Percentiles rank a stretch among this genome's conserved stretches.
Conservation (phyloP, 1,140 invertebrate genomes). For the Zaprionus lachaisei region DNA sequence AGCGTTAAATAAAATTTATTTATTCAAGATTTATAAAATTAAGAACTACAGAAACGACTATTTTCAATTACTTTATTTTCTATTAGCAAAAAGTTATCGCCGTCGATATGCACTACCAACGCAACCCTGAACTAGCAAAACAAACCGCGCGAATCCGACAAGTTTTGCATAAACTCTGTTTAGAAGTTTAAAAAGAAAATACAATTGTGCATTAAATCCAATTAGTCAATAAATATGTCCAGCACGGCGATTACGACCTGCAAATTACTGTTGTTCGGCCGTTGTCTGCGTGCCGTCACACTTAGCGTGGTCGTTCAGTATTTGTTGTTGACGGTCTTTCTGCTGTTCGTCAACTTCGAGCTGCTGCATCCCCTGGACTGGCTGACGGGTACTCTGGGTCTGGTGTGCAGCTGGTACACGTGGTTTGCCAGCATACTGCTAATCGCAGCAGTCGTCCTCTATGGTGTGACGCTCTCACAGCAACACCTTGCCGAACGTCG, state of each 20-base stretch:
- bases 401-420: conserved; percentile 86
- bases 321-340: conserved; percentile 85
- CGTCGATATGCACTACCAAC: conserved; percentile 3
- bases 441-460: conserved; percentile 85
- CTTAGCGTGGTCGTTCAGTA: conserved; percentile 70
- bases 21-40: background rate
- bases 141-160: conserved; percentile 38
- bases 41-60: background rate
- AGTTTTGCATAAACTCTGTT: background rate
- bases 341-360: conserved; percentile 86
- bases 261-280: conserved; percentile 51
- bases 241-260: conserved; percentile 27
- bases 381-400: conserved; percentile 85
- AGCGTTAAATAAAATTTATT: background rate
- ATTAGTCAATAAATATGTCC: conserved; percentile 2
- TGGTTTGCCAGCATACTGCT: conserved; percentile 86
- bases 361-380: conserved; percentile 85
- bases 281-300: conserved; percentile 61
- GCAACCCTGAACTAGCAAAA: conserved; percentile 24
- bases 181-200: background rate
- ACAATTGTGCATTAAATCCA: background rate
- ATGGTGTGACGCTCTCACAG: conserved; percentile 87
- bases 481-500: conserved; percentile 85
- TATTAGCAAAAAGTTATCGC: background rate
- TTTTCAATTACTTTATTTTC: background rate